phyloP scores from a whole-genome alignment of 2,797 vertebrate species.

The Triplophysa yarkandensis region DNA sequence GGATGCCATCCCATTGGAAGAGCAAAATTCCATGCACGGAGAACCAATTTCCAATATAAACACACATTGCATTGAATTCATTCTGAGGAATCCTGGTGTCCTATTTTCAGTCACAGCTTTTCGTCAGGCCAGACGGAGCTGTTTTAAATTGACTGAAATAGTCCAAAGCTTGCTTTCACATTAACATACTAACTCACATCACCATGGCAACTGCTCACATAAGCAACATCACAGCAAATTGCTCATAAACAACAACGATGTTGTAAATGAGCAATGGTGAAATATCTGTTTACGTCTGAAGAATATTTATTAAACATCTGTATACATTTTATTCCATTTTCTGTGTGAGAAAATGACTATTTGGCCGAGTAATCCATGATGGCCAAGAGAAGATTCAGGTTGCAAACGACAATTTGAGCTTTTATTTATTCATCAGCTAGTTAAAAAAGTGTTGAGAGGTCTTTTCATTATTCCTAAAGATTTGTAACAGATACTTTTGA shows the following conservation, averaged over 20 bases:
- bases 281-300: conserved; percentile 19
- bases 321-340: no score
- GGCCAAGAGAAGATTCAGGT: not conserved
- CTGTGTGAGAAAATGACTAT: conserved; percentile 10
- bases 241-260: conserved; percentile 29
- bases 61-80: conserved; percentile 58
- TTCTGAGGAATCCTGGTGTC: conserved; percentile 73
- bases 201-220: conserved; percentile 72
- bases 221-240: conserved; percentile 39
- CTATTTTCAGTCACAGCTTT: conserved; percentile 75
- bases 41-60: conserved; percentile 30
- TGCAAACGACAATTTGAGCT: not conserved
- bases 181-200: conserved; percentile 71
- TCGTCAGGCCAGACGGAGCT: conserved; percentile 63
- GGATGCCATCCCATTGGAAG: not conserved
- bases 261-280: conserved; percentile 23
- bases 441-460: not conserved
- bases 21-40: not conserved
- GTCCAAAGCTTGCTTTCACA: conserved; percentile 59
- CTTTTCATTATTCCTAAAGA: not conserved
- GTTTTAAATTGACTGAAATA: conserved; percentile 65
- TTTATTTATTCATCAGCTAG: not conserved
- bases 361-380: not conserved
- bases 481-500: not conserved
- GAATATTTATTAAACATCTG: no score